Evolutionary conservation across 2,888 invertebrate genomes (phyloP).

Genomic region (Nomada flava): DNA sequence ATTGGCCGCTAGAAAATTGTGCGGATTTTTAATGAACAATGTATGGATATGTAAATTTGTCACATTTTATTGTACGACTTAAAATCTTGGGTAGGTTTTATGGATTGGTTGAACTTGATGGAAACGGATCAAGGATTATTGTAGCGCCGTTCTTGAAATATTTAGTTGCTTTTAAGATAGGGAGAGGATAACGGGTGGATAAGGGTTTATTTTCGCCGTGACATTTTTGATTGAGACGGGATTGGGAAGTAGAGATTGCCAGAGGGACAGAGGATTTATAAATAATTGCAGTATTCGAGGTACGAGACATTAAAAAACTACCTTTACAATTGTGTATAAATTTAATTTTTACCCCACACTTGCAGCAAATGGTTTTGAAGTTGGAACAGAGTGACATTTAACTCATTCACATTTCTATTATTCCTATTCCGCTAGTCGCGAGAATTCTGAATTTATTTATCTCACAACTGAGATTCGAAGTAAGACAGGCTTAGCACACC

Average conservation of each 20-base stretch:
- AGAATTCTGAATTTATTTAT: conserved; percentile 69
- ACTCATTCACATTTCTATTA: neutral
- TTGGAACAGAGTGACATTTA: neutral
- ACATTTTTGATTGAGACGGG: conserved; percentile 18
- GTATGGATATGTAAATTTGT: no score
- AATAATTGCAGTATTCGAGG: conserved; percentile 6
- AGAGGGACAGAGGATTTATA: conserved; percentile 16
- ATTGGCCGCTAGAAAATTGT: no score
- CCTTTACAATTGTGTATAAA: neutral
- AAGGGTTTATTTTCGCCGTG: neutral
- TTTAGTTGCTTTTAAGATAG: conserved; percentile 10
- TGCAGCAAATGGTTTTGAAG: neutral
- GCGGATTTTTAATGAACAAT: no score
- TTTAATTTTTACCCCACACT: neutral
- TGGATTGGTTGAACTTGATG: no score
- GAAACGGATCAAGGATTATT: neutral
- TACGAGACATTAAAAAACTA: neutral
- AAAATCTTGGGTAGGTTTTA: no score
- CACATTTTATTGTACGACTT: no score
- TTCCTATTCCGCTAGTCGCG: neutral
- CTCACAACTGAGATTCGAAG: conserved; percentile 60
- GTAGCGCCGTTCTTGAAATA: conserved; percentile 9
- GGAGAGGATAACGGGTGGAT: neutral
- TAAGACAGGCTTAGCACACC: conserved; percentile 70
- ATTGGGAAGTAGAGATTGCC: conserved; percentile 9